phyloP scores from a whole-genome alignment of 2,113 vertebrate genomes.

The Vidua macroura region DNA sequence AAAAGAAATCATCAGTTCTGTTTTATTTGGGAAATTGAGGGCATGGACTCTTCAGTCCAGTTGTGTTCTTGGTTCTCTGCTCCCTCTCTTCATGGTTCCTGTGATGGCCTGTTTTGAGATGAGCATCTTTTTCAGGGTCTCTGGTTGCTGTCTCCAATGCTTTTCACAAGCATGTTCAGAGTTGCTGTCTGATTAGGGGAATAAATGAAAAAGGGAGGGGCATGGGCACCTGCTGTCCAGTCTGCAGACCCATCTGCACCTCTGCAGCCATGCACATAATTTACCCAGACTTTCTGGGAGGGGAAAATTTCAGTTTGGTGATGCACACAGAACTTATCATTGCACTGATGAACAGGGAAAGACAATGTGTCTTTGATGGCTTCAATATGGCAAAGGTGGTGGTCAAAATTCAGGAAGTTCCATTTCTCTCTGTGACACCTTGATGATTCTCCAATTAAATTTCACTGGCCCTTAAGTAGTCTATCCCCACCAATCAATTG shows the following conservation, averaged over 20 bases:
- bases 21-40: not conserved
- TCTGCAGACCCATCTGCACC: not conserved
- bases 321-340: not conserved
- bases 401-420: not conserved
- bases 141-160: not conserved
- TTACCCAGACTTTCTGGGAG: not conserved
- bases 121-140: not conserved
- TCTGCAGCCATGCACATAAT: not conserved
- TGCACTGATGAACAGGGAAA: not conserved
- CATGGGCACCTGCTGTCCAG: not conserved
- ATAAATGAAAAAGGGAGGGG: not conserved
- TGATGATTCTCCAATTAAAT: not conserved
- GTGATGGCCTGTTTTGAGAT: not conserved
- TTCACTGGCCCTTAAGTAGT: constrained; percentile 1
- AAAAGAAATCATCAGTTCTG: not conserved
- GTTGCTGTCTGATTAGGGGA: not conserved
- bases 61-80: not conserved
- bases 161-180: not conserved
- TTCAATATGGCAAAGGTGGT: not conserved
- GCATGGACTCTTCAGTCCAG: not conserved
- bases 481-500: not conserved
- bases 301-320: not conserved
- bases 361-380: not conserved
- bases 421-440: constrained; percentile 25
- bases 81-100: not conserved